Conservation (phyloP, 2,888 invertebrate species). For the Allacma fusca region DNA sequence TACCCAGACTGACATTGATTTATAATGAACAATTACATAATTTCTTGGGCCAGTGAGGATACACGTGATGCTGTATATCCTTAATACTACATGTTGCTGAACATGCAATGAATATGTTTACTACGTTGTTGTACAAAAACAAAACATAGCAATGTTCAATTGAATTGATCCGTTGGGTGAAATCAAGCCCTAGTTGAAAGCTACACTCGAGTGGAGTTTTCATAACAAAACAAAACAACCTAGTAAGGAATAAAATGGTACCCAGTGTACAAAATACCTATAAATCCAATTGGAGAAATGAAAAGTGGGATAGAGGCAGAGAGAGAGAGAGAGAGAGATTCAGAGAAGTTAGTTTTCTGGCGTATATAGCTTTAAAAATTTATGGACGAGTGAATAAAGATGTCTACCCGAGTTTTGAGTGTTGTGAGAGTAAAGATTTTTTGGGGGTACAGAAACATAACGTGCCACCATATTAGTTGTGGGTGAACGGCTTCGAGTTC, state of each 20-base stretch:
- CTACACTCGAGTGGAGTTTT: too few relatives aligned
- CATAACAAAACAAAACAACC: not conserved
- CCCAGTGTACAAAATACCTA: slow-evolving; percentile 6
- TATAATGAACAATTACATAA: too few relatives aligned
- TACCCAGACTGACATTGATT: too few relatives aligned
- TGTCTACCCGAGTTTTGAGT: slow-evolving; percentile 49
- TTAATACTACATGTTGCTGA: too few relatives aligned
- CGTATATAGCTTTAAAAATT: slow-evolving; percentile 31
- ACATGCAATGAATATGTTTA: too few relatives aligned
- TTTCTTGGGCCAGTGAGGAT: too few relatives aligned
- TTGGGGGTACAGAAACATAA: slow-evolving; percentile 53
- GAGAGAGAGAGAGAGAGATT: slow-evolving; percentile 19
- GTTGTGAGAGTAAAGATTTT: slow-evolving; percentile 42
- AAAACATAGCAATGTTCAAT: too few relatives aligned
- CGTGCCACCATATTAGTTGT: slow-evolving; percentile 48
- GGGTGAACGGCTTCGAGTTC: slow-evolving; percentile 38
- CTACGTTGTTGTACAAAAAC: too few relatives aligned
- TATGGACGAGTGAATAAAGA: slow-evolving; percentile 41
- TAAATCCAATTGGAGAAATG: slow-evolving; percentile 18
- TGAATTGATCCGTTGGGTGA: too few relatives aligned
- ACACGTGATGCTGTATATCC: too few relatives aligned
- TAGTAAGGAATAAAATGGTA: not conserved
- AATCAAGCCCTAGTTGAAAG: too few relatives aligned
- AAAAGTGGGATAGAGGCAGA: slow-evolving; percentile 15
- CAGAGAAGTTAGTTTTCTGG: slow-evolving; percentile 22